A percentile compares a stretch with the other conserved stretches of the same genome.
Conservation (phyloP, 2,797 vertebrate species). For the Tarsius wallacei region DNA sequence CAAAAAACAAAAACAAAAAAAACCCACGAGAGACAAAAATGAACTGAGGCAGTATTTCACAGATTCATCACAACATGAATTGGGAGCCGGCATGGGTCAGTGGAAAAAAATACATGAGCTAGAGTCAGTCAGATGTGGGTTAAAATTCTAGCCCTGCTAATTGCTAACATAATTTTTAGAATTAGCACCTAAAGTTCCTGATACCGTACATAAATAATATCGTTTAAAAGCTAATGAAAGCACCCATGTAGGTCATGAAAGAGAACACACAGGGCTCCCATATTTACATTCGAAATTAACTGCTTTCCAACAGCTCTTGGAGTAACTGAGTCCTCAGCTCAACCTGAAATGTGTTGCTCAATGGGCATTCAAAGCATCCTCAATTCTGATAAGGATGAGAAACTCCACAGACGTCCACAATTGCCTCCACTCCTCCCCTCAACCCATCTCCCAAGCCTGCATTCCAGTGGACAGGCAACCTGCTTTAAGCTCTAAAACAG, state of each 20-base stretch:
- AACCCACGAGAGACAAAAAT: background rate
- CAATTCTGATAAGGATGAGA: background rate
- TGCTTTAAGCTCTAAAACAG: background rate
- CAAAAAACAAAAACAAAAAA: too few relatives aligned
- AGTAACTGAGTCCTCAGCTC: background rate
- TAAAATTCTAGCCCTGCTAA: background rate
- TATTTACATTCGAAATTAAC: background rate
- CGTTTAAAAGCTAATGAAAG: slow-evolving; percentile 12
- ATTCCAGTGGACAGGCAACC: background rate
- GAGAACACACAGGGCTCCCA: background rate
- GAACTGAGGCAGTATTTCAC: background rate
- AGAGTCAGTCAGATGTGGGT: background rate
- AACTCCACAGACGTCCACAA: background rate
- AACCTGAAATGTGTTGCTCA: background rate
- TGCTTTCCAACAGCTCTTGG: background rate
- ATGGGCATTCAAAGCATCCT: background rate
- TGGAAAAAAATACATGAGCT: background rate
- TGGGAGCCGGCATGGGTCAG: background rate
- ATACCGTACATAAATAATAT: background rate
- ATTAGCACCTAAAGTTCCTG: background rate
- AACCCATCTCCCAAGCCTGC: background rate
- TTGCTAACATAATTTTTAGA: background rate
- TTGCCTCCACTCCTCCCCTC: background rate
- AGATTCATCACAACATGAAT: background rate
- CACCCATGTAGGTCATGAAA: background rate